Percentiles rank a stretch among this genome's conserved stretches.
Conservation (phyloP, 2,888 invertebrate genomes). For the Eristalis tenax region DNA sequence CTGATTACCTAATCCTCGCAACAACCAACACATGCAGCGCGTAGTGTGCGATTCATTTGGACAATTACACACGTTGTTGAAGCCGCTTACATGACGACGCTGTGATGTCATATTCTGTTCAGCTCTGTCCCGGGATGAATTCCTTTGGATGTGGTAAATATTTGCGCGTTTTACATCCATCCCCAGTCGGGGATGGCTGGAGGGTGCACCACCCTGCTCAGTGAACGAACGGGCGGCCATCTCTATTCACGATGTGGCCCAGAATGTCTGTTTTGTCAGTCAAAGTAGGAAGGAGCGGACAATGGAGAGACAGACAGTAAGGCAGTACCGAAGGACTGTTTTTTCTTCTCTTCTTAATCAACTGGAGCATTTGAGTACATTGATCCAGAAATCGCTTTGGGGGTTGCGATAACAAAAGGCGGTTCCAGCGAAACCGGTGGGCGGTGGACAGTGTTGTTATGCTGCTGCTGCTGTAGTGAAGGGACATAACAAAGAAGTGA, state of each 20-base stretch:
- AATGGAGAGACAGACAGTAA: background rate
- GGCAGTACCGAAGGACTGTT: slow-evolving; percentile 15
- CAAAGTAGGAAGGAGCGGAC: slow-evolving; percentile 13
- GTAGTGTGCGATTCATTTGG: background rate
- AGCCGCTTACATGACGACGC: background rate
- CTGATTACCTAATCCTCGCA: background rate
- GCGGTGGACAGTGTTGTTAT: background rate
- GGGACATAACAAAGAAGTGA: background rate
- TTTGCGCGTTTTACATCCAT: slow-evolving; percentile 3
- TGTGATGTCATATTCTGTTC: background rate
- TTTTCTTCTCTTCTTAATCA: slow-evolving; percentile 43
- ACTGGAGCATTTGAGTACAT: slow-evolving; percentile 60
- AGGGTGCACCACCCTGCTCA: background rate
- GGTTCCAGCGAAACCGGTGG: background rate
- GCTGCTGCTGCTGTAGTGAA: no score
- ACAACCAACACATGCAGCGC: background rate
- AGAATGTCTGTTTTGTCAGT: slow-evolving; percentile 11
- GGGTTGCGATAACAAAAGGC: slow-evolving; percentile 52
- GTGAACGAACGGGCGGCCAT: background rate
- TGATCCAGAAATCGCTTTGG: slow-evolving; percentile 63
- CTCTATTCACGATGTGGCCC: slow-evolving; percentile 34
- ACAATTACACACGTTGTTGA: no score
- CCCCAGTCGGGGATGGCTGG: background rate
- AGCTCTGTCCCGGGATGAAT: background rate
- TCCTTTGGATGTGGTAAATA: background rate